Conservation (phyloP, 1,140 invertebrate species). For the Drosophila serrata region DNA sequence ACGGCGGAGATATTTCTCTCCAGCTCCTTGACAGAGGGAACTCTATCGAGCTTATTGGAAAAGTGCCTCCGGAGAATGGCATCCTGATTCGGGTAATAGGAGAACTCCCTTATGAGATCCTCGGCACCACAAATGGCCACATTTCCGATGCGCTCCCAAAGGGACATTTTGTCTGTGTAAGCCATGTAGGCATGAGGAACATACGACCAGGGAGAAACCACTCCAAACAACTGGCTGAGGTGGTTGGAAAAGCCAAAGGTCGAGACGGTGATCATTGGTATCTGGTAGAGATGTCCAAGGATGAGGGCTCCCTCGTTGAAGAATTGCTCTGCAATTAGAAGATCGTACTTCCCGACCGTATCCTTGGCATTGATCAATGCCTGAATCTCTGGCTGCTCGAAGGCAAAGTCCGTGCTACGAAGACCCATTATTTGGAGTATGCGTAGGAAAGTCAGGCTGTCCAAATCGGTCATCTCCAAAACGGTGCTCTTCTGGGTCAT, state of each 20-base stretch:
- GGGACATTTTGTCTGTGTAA: slow-evolving; percentile 75
- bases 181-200: slow-evolving; percentile 69
- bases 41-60: no score
- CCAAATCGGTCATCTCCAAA: slow-evolving; percentile 59
- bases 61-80: no score
- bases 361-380: slow-evolving; percentile 75
- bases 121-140: slow-evolving; percentile 43
- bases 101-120: slow-evolving; percentile 50
- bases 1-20: no score
- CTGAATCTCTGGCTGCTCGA: slow-evolving; percentile 80
- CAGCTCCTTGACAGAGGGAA: no score
- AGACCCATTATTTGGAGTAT: slow-evolving; percentile 43
- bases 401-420: slow-evolving; percentile 68
- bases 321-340: slow-evolving; percentile 84
- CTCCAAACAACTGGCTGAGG: slow-evolving; percentile 72
- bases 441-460: slow-evolving; percentile 10
- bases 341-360: slow-evolving; percentile 82
- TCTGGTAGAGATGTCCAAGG: slow-evolving; percentile 82
- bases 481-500: slow-evolving; percentile 17
- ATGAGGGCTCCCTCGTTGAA: slow-evolving; percentile 84
- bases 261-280: slow-evolving; percentile 73
- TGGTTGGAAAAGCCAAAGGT: slow-evolving; percentile 80
- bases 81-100: slow-evolving; percentile 73
- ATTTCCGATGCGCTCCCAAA: slow-evolving; percentile 81
- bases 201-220: slow-evolving; percentile 77